phyloP scores from a whole-genome alignment of 2,797 vertebrate species.

The Coendou prehensilis region DNA sequence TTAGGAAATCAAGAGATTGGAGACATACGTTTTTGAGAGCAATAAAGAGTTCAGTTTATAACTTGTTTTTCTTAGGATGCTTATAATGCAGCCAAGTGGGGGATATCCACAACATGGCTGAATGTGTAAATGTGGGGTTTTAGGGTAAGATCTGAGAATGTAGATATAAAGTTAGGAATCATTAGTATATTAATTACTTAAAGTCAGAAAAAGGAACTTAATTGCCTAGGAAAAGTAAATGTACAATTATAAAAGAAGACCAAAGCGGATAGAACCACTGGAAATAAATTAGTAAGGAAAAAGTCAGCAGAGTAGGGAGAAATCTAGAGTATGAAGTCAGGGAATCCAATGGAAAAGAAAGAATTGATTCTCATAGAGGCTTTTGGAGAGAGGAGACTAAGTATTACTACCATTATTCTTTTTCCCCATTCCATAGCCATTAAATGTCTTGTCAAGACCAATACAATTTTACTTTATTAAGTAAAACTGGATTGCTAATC shows the following conservation, averaged over 20 bases:
- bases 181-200: constrained; percentile 34
- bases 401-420: not conserved
- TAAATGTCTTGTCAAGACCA: not conserved
- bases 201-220: not conserved
- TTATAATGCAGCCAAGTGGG: not conserved
- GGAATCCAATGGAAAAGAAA: not conserved
- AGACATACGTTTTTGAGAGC: constrained; percentile 51
- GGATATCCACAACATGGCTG: not conserved
- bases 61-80: not conserved
- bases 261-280: not conserved
- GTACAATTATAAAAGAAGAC: not conserved
- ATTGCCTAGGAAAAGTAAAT: constrained; percentile 29
- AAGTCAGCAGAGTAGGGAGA: not conserved
- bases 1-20: constrained; percentile 28
- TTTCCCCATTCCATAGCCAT: not conserved
- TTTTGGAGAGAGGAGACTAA: not conserved
- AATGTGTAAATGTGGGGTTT: not conserved
- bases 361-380: not conserved
- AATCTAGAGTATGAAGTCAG: not conserved
- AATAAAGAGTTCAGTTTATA: not conserved
- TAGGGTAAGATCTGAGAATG: not conserved
- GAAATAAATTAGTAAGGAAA: constrained; percentile 10
- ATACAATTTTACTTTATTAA: not conserved
- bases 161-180: not conserved
- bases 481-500: not conserved